Base-by-base conservation (phyloP, 2,113 vertebrate genomes). In the Urocynchramus pylzowi region DNA sequence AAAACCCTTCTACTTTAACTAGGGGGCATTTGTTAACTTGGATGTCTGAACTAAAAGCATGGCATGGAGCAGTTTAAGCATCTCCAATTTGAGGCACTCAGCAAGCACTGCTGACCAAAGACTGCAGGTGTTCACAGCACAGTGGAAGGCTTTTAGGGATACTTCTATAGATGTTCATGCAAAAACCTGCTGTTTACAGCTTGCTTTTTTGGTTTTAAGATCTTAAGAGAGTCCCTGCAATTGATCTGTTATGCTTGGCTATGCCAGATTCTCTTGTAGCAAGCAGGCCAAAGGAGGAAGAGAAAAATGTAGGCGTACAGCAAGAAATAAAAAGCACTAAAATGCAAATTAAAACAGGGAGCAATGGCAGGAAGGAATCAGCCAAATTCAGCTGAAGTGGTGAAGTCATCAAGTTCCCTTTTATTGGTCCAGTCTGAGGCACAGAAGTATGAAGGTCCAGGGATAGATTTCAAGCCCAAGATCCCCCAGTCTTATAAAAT, bases 321-420 rank as follows among this genome's bases (percentile, higher is more conserved):
- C 35, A 74, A 82, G 61, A 87, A 95, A 87, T 54, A 76, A 87
- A 91, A 94, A 84, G 78, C 53, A 94, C 22, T 76, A 74, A 85
- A 87, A 87, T 44, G 59, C 57, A 85, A 88, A 59, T 16, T 37
- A 85, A 91, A 89, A 80, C 18, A 70, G 39, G 27, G 13, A 87
- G 15, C 81, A 90, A 60, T 12, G 24, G 31, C 53, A 94, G 19
- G 57, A 93, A 83, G 44, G 31, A 91, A 71, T 87, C 65, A 64
- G 59, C 3, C 15, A 64, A 87, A 89, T 75, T 78, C 69, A 89
- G 44, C 44, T 67, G 13, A 69, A 41, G 17, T 26, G 8, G 17
- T n/a, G 24, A 87, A 22, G 11, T 71, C 33, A 74, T 54, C 56
- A 64, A 68, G n/a, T n/a, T 85, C 20, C 44, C 27, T 80, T 73